Evolutionary conservation across 2,113 vertebrate species (phyloP), one percentile per base, ranked within the genome.

Genomic region (Dinomys branickii): DNA sequence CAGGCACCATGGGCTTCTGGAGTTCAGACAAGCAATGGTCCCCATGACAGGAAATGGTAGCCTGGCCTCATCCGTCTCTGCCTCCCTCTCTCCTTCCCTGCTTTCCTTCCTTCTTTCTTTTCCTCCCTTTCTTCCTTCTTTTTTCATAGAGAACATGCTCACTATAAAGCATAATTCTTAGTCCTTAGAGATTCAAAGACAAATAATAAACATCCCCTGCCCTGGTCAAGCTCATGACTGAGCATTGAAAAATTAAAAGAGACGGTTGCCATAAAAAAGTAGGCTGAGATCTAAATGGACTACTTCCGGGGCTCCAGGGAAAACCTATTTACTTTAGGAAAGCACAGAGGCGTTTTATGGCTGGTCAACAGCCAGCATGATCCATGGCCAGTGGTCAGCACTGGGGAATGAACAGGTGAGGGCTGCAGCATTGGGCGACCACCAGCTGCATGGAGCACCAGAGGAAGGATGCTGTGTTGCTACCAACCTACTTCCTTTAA

Each of bases 1-100:
- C 28, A 22, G 3, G 11, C 14, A 2, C 4, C 0, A 0, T 0
- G 19, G 71, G 0, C 5, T 14, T 10, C 41, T 1, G 5, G 41
- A 17, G 22, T 20, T 75, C 71, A 75, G 38, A 10, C 38, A 26
- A 26, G 38, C 11, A 13, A 14, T 24, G 38, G 71, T 1, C 20
- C 63, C 44, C 17, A 78, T 82, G 2, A 84, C 78, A 73, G 59
- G 30, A 80, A 86, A 58, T 19, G 0, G 0, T 7, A n/a, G 14
- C 50, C 67, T 2, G 63, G 20, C 41, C 78, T 59, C 47, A 22
- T 14, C 26, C 13, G 63, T 47, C 12, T n/a, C 1, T 61, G 7
- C 63, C n/a, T 56, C 17, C 58, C 30, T 35, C 41, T 3, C 30
- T 28, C 30, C 2, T 35, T 5, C 38, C 52, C 7, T 14, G 20